Evolutionary conservation across 2,888 invertebrate genomes (phyloP).

Genomic region (Acrobasis consociella): DNA sequence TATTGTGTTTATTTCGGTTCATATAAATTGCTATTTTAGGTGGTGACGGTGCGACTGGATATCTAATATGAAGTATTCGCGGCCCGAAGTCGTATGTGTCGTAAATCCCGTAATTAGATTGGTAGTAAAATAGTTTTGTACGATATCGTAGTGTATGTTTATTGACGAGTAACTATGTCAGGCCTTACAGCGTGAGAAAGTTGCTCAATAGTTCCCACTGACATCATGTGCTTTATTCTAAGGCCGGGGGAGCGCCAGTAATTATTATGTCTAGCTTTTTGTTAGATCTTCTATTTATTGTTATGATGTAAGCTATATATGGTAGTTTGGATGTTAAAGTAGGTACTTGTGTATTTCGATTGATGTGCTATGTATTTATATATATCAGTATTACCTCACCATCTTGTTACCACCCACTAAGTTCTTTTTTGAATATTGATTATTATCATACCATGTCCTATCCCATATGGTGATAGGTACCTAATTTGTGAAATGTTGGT

Average conservation of each 20-base stretch:
- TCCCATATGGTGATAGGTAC: too few relatives aligned
- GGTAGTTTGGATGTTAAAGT: background rate
- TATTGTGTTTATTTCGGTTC: slow-evolving; percentile 39
- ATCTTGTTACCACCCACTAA: background rate
- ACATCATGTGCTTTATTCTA: slow-evolving; percentile 3
- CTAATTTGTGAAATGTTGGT: too few relatives aligned
- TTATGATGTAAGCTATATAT: too few relatives aligned
- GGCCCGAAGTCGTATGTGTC: slow-evolving; percentile 15
- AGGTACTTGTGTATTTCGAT: background rate
- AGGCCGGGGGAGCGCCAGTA: background rate
- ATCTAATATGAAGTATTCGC: slow-evolving; percentile 33
- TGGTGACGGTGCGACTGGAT: slow-evolving; percentile 52
- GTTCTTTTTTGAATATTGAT: background rate
- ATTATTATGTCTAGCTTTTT: background rate
- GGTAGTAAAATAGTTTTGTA: slow-evolving; percentile 10
- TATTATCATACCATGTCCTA: too few relatives aligned
- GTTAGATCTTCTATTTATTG: background rate
- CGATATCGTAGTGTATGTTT: background rate
- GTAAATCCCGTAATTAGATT: slow-evolving; percentile 4
- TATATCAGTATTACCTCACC: background rate
- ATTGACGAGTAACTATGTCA: background rate
- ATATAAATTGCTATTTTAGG: slow-evolving; percentile 69
- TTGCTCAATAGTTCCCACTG: slow-evolving; percentile 10
- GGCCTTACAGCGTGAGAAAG: slow-evolving; percentile 8
- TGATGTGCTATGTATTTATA: background rate